Conservation (phyloP, 2,113 vertebrate species). For the Accipiter cooperii region DNA sequence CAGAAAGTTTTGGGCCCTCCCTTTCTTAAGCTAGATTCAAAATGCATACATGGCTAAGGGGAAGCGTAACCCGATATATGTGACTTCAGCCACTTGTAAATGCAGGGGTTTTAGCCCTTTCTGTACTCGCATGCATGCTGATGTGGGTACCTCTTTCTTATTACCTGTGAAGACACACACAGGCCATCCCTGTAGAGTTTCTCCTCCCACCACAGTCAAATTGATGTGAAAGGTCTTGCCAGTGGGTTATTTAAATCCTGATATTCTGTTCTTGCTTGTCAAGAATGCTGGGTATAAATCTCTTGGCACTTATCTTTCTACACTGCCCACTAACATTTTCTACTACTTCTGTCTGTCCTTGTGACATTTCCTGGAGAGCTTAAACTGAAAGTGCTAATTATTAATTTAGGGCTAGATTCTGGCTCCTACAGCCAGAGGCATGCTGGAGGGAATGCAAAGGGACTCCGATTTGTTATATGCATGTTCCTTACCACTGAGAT, state of each 20-base stretch:
- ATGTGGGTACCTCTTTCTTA: neutral
- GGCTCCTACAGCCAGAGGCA: conserved; percentile 61
- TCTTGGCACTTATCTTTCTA: conserved; percentile 16
- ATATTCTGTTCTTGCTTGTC: conserved; percentile 30
- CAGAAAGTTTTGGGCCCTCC: neutral
- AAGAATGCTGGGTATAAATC: conserved; percentile 36
- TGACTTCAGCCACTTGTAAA: neutral
- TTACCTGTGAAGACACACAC: neutral
- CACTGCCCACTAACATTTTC: conserved; percentile 44
- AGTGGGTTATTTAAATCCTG: conserved; percentile 47
- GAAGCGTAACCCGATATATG: neutral
- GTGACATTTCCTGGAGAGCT: conserved; percentile 33
- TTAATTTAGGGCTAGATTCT: conserved; percentile 65
- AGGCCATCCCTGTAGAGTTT: conserved; percentile 7
- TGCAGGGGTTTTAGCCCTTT: neutral
- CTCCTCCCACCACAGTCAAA: conserved; percentile 42
- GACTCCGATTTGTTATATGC: conserved; percentile 24
- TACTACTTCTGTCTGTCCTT: conserved; percentile 15
- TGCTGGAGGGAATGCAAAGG: conserved; percentile 53
- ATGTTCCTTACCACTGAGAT: neutral
- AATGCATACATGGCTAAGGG: neutral
- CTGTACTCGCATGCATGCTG: neutral
- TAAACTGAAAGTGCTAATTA: conserved; percentile 52
- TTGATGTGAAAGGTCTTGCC: conserved; percentile 44
- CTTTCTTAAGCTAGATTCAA: neutral